Evolutionary conservation across 2,113 vertebrate species (phyloP).

Genomic region (Pelvicachromis taeniatus): DNA sequence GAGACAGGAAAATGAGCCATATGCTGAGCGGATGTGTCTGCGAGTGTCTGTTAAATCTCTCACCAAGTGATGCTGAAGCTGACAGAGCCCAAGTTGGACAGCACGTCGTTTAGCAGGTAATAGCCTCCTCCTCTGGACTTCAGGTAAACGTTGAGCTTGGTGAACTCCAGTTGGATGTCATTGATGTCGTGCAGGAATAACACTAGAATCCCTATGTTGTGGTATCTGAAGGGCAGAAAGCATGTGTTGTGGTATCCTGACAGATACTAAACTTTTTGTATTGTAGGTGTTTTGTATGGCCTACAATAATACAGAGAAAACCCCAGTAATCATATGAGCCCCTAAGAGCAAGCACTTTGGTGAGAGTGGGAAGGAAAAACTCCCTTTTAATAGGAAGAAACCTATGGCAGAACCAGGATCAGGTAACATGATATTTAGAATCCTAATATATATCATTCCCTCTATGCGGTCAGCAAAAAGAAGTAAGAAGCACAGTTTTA

Average conservation of each 20-base stretch:
- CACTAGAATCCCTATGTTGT: slow-evolving; percentile 91
- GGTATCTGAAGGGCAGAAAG: slow-evolving; percentile 76
- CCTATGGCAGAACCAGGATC: neutral
- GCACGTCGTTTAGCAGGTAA: slow-evolving; percentile 79
- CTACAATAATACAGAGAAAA: neutral
- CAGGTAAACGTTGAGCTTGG: slow-evolving; percentile 95
- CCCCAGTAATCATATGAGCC: neutral
- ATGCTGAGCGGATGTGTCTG: neutral
- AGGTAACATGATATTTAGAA: neutral
- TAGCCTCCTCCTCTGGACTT: slow-evolving; percentile 81
- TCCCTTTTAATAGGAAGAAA: neutral
- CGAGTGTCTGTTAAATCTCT: slow-evolving; percentile 30
- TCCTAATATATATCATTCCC: neutral
- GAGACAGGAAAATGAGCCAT: neutral
- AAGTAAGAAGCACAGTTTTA: too few species aligned
- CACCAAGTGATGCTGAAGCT: slow-evolving; percentile 91
- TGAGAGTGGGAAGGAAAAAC: neutral
- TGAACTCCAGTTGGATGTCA: slow-evolving; percentile 93
- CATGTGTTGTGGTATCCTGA: neutral
- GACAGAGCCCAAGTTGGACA: slow-evolving; percentile 83
- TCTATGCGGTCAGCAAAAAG: neutral
- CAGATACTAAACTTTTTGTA: too few species aligned
- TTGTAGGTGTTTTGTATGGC: too few species aligned
- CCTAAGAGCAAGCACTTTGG: neutral
- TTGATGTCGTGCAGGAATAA: slow-evolving; percentile 92